Conservation (phyloP, 2,888 invertebrate species). For the Steinernema carpocapsae region DNA sequence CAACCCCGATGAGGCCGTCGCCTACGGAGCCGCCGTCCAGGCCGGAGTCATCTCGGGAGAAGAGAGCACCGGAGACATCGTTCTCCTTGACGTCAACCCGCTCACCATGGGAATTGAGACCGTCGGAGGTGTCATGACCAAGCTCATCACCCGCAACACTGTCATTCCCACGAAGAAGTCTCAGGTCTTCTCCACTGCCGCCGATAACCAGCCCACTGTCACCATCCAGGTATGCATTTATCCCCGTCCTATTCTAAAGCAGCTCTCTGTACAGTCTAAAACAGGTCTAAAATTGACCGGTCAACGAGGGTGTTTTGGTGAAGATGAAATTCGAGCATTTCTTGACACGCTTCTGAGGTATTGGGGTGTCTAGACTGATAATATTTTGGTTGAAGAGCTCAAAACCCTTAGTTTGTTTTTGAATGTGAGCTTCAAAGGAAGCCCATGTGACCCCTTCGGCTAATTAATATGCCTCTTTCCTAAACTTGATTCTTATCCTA, state of each 20-base stretch:
- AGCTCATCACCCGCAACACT: constrained; percentile 94
- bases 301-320: no score
- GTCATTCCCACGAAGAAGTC: constrained; percentile 99
- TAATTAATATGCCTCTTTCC: no score
- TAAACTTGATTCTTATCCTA: no score
- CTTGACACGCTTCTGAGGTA: no score
- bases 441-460: no score
- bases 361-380: no score
- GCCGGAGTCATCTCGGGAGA: constrained; percentile 96
- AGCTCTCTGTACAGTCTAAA: no score
- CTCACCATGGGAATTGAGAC: constrained; percentile 99
- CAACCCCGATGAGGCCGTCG: constrained; percentile 88
- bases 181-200: constrained; percentile 98
- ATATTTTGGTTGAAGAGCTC: no score
- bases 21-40: constrained; percentile 91
- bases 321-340: no score
- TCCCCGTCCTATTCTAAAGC: constrained; percentile 2
- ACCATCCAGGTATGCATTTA: constrained; percentile 80
- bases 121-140: constrained; percentile 99
- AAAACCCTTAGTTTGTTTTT: no score
- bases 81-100: constrained; percentile 95
- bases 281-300: no score
- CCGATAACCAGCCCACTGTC: constrained; percentile 98
- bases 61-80: constrained; percentile 84
- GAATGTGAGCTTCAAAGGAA: no score